Conservation (phyloP, 1,140 invertebrate genomes). For the Zaprionus inermis region DNA sequence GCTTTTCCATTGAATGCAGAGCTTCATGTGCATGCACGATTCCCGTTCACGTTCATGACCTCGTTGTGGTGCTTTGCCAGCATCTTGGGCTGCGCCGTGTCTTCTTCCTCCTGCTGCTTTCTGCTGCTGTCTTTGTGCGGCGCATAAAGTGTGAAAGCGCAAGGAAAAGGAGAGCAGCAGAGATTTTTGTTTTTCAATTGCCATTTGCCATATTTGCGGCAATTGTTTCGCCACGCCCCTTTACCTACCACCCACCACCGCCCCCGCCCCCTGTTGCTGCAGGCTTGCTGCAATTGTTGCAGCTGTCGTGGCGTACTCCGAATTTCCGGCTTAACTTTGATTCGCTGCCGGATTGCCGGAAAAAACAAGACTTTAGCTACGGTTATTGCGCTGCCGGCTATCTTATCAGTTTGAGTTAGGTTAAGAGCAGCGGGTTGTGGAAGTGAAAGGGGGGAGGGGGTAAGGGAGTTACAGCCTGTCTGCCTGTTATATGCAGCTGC, state of each 20-base stretch:
- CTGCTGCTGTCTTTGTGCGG: constrained; percentile 47
- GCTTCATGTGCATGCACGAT: constrained; percentile 34
- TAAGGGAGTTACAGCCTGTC: constrained; percentile 5
- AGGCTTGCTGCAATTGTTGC: constrained; percentile 56
- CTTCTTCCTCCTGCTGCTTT: constrained; percentile 20
- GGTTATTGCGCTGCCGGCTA: constrained; percentile 52
- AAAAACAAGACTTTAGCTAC: constrained; percentile 44
- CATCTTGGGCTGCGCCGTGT: not conserved
- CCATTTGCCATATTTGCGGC: constrained; percentile 76
- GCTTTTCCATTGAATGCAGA: constrained; percentile 37
- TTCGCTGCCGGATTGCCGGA: constrained; percentile 18
- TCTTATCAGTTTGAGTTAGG: constrained; percentile 48
- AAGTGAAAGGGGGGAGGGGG: not conserved
- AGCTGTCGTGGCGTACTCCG: constrained; percentile 22
- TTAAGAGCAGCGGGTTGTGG: not conserved
- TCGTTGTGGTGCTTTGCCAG: constrained; percentile 33
- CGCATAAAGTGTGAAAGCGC: constrained; percentile 62
- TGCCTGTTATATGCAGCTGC: constrained; percentile 59
- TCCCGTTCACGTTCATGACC: constrained; percentile 36
- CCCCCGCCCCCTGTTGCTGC: not conserved
- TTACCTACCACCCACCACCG: not conserved
- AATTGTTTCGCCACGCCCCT: constrained; percentile 56
- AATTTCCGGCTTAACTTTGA: constrained; percentile 46
- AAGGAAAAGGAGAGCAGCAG: constrained; percentile 49
- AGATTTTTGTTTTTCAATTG: constrained; percentile 80